Base-by-base conservation (phyloP, 2,113 vertebrate species). In the Seriola dumerili region DNA sequence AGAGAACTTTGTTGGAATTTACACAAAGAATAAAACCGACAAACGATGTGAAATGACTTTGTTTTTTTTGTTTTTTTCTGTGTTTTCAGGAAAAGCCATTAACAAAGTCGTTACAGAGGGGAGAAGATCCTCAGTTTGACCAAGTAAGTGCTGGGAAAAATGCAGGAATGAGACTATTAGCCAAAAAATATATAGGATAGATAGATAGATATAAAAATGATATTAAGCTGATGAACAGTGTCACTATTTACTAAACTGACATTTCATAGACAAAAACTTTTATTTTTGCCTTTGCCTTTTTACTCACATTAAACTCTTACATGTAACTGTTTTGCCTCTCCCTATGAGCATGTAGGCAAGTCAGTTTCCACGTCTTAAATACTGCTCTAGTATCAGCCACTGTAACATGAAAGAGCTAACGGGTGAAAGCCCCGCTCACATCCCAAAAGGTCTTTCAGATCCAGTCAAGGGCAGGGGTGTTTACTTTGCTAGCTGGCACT, bases 111-210 rank as follows among this genome's bases (percentile, higher is more conserved):
- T 94, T 99, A 17, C 98, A 99, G 89, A 96, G 97, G 92, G 97
- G 98, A 91, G 98, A 99, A 93, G 98, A 99, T 94, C 95, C 96
- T 65, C 98, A 98, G 75, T 99, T 99, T 96, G 98, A 99, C 93
- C 98, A 99, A 95, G 97, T 98, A 95, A 95, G 97, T 96, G 25
- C 21, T 83, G 12, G 55, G 11, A 62, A 69, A 46, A 16, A 16
- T n/a, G 1, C 13, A 58, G 55, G 4, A 29, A 25, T 32, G n/a
- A 1, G 25, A 34, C 23, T 40, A 17, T 48, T 9, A 52, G 50
- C 16, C 21, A 55, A 21, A 52, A 2, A n/a, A 52, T n/a, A n/a
- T n/a, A n/a, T n/a, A n/a, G n/a, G n/a, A n/a, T n/a, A n/a, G n/a
- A n/a, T n/a, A n/a, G n/a, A n/a, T n/a, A n/a, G 19, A 21, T 21